Base-by-base conservation (phyloP, 2,113 vertebrate genomes). In the Mionectes macconnelli region DNA sequence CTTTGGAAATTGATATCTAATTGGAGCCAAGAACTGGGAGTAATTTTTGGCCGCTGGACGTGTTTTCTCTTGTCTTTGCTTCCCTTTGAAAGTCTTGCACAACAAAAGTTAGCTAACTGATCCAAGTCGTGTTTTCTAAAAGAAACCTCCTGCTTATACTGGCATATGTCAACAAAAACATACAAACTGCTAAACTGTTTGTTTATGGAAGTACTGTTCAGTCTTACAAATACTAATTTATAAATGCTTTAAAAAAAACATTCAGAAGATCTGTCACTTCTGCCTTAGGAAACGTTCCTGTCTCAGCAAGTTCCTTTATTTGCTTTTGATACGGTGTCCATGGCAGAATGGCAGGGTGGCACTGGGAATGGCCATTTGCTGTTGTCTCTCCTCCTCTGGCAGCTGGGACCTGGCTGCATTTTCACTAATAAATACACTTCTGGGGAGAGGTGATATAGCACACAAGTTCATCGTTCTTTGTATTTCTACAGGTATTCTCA, bases 41-140 rank as follows among this genome's bases (percentile, higher is more conserved):
- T 66, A 70, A 56, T 75, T 83, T 63, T 45, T 70, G 59, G 50
- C 72, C 0, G 0, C 63, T 55, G 79, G 55, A 55, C 0, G 1
- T 56, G 44, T 79, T 87, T 87, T 39, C 21, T 23, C 19, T 9
- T 8, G 1, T 47, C 70, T 84, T 62, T 55, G 30, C 21, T 89
- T 55, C 37, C 3, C 7, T 53, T 69, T 62, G 64, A 42, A 92
- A 85, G 28, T 45, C 21, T 63, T 52, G 27, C 4, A 2, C 42
- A 81, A 69, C 31, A 33, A 1, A 82, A 87, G 28, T 69, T 76
- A 44, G 12, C 14, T 85, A 45, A 40, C 53, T 74, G 49, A 74
- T 79, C 35, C 68, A 30, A 35, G 37, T 68, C 16, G 33, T 50
- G 23, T 92, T 90, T 77, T 67, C 55, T 88, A 30, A 87, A 63